Evolutionary conservation across 2,888 invertebrate species (phyloP), one percentile per base, ranked within the genome.

Genomic region (Sesia bembeciformis): DNA sequence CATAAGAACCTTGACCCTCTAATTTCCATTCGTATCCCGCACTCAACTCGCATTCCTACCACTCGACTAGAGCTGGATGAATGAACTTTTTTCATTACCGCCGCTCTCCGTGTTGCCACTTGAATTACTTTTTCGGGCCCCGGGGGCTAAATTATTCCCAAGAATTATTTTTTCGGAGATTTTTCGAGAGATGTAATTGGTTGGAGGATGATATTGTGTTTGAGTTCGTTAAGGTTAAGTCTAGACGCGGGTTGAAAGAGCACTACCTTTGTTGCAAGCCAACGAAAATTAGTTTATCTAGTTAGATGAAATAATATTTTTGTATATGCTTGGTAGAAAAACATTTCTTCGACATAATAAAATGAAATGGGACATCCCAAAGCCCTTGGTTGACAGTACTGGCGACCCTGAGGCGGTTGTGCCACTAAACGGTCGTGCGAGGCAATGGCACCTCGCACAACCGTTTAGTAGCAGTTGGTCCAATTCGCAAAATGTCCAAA

Each of bases 111-210:
- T 61, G 64, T 64, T 61, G 60, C 65, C 60, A 68, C 68, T 69
- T 64, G 69, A 66, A 66, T 66, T 65, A 66, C 61, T 68, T 69
- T 67, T 58, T 61, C 60, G 57, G 57, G 59, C 58, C 61, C 53
- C 57, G 53, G 58, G 60, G 52, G 39, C 38, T 39, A 39, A 50
- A 50, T 50, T 50, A 5, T 38, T 50, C 38, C 5, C 38, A 50
- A 50, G 39, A 50, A 38, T n/a, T 50, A 38, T 50, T 50, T 50
- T 50, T 50, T 50, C 50, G 39, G 38, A 5, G 50, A 50, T 39
- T 39, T 50, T 50, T 50, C 50, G 23, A 38, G 23, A 39, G 7
- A 38, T 50, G 50, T 50, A 50, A 50, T 50, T 38, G 50, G 50
- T 50, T 38, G 50, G 50, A 39, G 50, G 23, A n/a, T 23, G 46